These are phyloP conservation scores for Artemia sinica DNA, from an alignment of 2,888 invertebrate genomes.

Conservation along the genomic window DNA sequence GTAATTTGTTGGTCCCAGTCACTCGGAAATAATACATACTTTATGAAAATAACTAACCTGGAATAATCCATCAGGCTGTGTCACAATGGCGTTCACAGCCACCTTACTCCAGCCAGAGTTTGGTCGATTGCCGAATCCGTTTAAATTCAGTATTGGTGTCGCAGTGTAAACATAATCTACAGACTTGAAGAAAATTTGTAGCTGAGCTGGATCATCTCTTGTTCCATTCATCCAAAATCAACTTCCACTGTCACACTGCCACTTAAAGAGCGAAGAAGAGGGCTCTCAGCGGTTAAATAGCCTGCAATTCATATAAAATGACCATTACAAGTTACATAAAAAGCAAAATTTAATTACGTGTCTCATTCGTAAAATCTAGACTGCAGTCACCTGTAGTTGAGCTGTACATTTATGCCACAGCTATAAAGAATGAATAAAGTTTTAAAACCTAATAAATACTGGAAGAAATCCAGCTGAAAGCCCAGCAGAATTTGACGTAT, in stretches of 20 bases:
- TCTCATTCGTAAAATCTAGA: too few relatives aligned
- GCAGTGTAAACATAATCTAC: neutral
- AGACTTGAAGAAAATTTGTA: neutral
- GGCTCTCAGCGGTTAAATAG: neutral
- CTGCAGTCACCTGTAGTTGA: too few relatives aligned
- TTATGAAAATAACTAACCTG: neutral
- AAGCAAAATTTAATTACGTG: too few relatives aligned
- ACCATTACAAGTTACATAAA: neutral
- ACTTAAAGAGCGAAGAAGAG: neutral
- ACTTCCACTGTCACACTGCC: neutral
- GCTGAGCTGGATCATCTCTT: neutral
- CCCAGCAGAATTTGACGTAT: too few relatives aligned
- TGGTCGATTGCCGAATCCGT: constrained; percentile 1
- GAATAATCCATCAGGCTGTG: constrained; percentile 7
- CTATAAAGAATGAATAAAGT: too few relatives aligned
- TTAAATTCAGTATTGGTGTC: neutral
- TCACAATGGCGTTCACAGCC: neutral
- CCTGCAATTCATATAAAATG: neutral
- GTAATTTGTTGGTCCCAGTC: too few relatives aligned
- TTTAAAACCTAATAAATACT: too few relatives aligned
- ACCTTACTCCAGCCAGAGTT: neutral
- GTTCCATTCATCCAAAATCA: constrained; percentile 4
- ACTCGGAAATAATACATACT: too few relatives aligned
- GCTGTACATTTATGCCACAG: too few relatives aligned
- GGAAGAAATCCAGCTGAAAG: too few relatives aligned